phyloP scores from a whole-genome alignment of 35 echinoderm and acorn worm species.

The Apostichopus parvimensis region DNA sequence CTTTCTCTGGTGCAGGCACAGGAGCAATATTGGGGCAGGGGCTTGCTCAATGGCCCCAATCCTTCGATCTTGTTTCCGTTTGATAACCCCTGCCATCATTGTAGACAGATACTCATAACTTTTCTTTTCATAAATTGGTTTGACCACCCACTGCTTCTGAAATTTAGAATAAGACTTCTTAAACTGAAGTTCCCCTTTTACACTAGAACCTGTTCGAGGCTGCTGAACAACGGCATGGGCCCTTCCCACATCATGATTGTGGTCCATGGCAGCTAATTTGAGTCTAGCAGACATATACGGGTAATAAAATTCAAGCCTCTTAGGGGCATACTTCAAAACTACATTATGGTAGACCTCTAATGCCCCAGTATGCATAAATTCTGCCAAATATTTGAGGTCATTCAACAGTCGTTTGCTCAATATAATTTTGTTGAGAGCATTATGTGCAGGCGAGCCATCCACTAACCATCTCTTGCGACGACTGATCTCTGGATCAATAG shows the following conservation, averaged over 20 bases:
- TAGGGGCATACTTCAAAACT: no score
- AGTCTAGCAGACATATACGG: no score
- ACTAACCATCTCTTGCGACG: constrained; percentile 6
- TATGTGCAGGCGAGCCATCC: neutral
- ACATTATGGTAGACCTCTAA: constrained; percentile 44
- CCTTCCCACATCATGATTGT: no score
- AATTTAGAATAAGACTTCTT: no score
- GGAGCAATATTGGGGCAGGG: constrained; percentile 14
- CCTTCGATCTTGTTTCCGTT: neutral
- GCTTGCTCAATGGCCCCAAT: neutral
- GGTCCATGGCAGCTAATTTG: no score
- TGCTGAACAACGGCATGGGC: no score
- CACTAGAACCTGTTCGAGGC: no score
- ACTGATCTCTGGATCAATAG: neutral
- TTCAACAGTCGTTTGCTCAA: neutral
- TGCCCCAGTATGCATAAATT: constrained; percentile 38
- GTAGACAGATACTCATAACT: no score
- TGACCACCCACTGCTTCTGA: no score
- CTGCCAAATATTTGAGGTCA: neutral
- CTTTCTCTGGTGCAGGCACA: neutral
- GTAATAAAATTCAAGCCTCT: no score
- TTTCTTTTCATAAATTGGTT: no score
- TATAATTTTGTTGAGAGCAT: neutral
- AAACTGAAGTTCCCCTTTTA: no score
- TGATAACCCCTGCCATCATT: constrained; percentile 18